phyloP scores from a whole-genome alignment of 2,797 vertebrate genomes.

The Nannoperca obscura region DNA sequence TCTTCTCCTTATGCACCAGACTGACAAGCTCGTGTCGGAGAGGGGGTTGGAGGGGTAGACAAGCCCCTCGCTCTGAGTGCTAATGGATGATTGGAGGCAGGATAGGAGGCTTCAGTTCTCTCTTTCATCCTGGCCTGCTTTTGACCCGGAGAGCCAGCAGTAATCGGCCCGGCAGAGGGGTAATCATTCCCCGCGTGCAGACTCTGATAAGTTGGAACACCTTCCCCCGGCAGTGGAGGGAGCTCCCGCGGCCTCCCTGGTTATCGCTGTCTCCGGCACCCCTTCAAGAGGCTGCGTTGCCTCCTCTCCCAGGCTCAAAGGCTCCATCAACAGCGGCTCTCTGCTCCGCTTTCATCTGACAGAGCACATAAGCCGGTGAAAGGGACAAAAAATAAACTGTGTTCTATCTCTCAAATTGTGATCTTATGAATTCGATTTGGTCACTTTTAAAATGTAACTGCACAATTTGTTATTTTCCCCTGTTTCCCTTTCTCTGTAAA shows the following conservation, averaged over 20 bases:
- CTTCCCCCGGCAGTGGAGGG: slow-evolving; percentile 90
- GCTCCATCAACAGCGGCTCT: slow-evolving; percentile 93
- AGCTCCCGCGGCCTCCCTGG: slow-evolving; percentile 90
- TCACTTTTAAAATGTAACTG: slow-evolving; percentile 90
- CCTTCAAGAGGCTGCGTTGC: slow-evolving; percentile 93
- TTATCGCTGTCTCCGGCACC: slow-evolving; percentile 92
- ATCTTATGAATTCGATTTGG: slow-evolving; percentile 97
- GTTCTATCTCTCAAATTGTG: slow-evolving; percentile 95
- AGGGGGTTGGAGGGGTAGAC: slow-evolving; percentile 57
- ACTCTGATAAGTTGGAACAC: slow-evolving; percentile 99
- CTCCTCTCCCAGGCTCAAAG: slow-evolving; percentile 88
- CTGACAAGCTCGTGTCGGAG: slow-evolving; percentile 86
- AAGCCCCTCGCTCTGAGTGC: slow-evolving; percentile 88
- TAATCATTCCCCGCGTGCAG: slow-evolving; percentile 97
- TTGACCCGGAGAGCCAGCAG: slow-evolving; percentile 92
- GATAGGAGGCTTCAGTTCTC: slow-evolving; percentile 94
- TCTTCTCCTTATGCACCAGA: slow-evolving; percentile 83
- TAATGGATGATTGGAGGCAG: slow-evolving; percentile 93
- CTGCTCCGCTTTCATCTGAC: slow-evolving; percentile 96
- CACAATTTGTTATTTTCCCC: slow-evolving; percentile 86
- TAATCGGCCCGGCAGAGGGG: slow-evolving; percentile 97
- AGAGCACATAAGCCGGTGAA: slow-evolving; percentile 94
- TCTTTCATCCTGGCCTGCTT: slow-evolving; percentile 96
- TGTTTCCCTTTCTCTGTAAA: slow-evolving; percentile 82
- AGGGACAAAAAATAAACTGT: slow-evolving; percentile 86